Evolutionary conservation across 2,113 vertebrate genomes (phyloP), one percentile per base, ranked within the genome.

Genomic region (Upupa epops): DNA sequence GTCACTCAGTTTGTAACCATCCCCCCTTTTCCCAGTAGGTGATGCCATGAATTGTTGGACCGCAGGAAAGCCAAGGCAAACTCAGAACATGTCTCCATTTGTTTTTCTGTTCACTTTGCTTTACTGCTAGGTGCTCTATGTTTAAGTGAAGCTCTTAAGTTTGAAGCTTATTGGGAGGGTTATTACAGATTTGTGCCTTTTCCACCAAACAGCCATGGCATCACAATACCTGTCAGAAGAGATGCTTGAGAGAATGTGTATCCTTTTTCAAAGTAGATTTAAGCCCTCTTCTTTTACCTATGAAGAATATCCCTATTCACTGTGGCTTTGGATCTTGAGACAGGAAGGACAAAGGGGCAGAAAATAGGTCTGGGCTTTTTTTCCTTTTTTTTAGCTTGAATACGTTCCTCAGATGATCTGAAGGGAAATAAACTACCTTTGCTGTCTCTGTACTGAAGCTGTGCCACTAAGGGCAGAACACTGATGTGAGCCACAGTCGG

Each of bases 371-470:
- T 0, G 17, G 65, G 51, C 64, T 91, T 58, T 2, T 90, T 64
- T 2, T 52, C 26, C 3, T 1, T 26, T 9, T 61, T 58, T 71
- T 91, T 63, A 1, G 10, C 5, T 58, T 76, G 15, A 56, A 0
- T 60, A 7, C 34, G 20, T 71, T 83, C 16, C 32, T 81, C 34
- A 21, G 51, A 37, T 42, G 37, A 40, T 55, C 31, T 64, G 7
- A 48, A 17, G 16, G 22, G 8, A 17, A 42, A 26, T n/a, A 68
- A 10, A 16, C 14, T 11, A 28, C 78, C 8, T 74, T 36, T 26
- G 31, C 52, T 21, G 19, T 25, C 11, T 68, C 8, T 49, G 8
- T 61, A 5, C 25, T 49, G 31, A 31, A 58, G 14, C 13, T 26
- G 28, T 58, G 17, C 9, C 22, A 17, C 29, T n/a, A 37, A 55